phyloP scores from a whole-genome alignment of 2,113 vertebrate species.

The Leptodactylus fuscus region DNA sequence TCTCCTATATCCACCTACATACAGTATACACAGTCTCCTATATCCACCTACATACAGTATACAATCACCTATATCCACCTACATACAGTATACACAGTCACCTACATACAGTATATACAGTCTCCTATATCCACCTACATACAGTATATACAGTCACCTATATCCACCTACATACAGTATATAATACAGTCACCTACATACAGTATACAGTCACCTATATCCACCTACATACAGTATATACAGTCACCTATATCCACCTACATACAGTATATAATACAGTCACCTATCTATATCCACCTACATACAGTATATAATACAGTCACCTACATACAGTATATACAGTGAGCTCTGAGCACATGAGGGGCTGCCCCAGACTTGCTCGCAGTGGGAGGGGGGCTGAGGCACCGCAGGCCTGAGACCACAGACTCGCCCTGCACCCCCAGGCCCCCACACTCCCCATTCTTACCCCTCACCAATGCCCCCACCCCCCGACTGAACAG shows the following conservation, averaged over 20 bases:
- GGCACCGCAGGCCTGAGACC: no score
- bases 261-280: neutral
- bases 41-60: neutral
- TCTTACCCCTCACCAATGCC: neutral
- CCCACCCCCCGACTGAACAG: neutral
- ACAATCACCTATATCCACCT: neutral
- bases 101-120: neutral
- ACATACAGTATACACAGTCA: neutral
- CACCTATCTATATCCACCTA: no score
- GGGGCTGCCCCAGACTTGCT: no score
- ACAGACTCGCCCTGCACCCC: neutral
- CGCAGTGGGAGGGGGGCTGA: no score
- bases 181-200: neutral
- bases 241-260: neutral
- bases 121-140: neutral
- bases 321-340: neutral
- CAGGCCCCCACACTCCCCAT: neutral
- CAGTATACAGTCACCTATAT: neutral
- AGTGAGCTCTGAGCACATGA: no score
- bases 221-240: neutral
- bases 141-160: neutral
- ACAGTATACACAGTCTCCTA: neutral
- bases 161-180: neutral
- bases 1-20: neutral
- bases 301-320: neutral